phyloP scores from a whole-genome alignment of 2,888 invertebrate species.

The Synanthedon tipuliformis region DNA sequence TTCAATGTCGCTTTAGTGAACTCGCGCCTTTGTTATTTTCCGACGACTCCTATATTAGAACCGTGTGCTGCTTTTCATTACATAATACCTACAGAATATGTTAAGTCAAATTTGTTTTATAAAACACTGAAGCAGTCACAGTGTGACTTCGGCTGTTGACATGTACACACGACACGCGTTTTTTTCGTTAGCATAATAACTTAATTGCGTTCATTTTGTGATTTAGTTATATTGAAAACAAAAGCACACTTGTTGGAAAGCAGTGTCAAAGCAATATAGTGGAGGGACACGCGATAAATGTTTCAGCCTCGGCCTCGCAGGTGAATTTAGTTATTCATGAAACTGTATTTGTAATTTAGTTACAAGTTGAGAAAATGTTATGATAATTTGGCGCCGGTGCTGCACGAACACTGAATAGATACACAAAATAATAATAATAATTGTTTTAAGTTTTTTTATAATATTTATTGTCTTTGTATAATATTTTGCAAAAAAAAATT shows the following conservation, averaged over 20 bases:
- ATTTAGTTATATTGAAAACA: background rate
- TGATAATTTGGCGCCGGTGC: background rate
- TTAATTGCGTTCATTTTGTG: background rate
- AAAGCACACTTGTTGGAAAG: background rate
- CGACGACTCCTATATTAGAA: background rate
- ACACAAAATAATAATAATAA: background rate
- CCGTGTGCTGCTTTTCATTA: background rate
- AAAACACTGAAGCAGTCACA: conserved; percentile 13
- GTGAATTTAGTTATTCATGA: conserved; percentile 4
- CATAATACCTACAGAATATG: background rate
- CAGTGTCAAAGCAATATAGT: conserved; percentile 8
- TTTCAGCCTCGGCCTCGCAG: conserved; percentile 10
- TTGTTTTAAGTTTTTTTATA: no score
- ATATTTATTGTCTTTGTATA: no score
- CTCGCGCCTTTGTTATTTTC: background rate
- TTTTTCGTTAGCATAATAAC: conserved; percentile 3
- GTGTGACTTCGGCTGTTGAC: conserved; percentile 35
- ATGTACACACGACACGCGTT: conserved; percentile 32
- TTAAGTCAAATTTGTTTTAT: conserved; percentile 14
- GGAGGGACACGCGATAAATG: conserved; percentile 10
- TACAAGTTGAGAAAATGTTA: background rate
- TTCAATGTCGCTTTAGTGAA: background rate
- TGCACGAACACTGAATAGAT: background rate
- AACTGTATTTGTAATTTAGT: background rate
- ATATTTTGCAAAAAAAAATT: no score